phyloP scores from a whole-genome alignment of 1,140 invertebrate genomes.

The Zaprionus ornatus region DNA sequence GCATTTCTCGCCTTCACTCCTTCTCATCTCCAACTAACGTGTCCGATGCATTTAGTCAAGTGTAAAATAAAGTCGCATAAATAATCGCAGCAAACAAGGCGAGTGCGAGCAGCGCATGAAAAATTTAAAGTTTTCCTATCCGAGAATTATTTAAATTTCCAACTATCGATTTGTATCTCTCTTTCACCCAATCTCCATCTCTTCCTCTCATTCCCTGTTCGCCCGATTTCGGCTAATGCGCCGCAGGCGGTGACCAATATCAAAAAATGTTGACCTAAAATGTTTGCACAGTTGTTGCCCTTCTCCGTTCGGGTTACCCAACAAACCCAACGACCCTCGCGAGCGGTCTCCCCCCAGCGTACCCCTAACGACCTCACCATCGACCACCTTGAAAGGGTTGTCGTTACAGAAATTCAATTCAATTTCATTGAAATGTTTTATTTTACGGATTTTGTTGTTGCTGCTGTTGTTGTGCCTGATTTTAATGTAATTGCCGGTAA shows the following conservation, averaged over 20 bases:
- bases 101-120: slow-evolving; percentile 28
- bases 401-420: slow-evolving; percentile 60
- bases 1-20: slow-evolving; percentile 4
- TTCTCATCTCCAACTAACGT: not conserved
- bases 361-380: not conserved
- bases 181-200: not conserved
- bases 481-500: slow-evolving; percentile 67
- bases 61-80: slow-evolving; percentile 71
- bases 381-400: slow-evolving; percentile 58
- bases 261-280: slow-evolving; percentile 58
- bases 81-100: slow-evolving; percentile 34
- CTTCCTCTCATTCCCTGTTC: not conserved
- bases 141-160: slow-evolving; percentile 42
- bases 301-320: slow-evolving; percentile 24
- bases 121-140: slow-evolving; percentile 40
- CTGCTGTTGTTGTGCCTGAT: slow-evolving; percentile 44
- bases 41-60: slow-evolving; percentile 50
- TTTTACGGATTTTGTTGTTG: slow-evolving; percentile 60
- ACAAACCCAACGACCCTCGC: slow-evolving; percentile 5
- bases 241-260: slow-evolving; percentile 41
- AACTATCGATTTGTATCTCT: slow-evolving; percentile 44
- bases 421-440: slow-evolving; percentile 69
- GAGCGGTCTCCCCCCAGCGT: too few species aligned
- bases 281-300: slow-evolving; percentile 47
- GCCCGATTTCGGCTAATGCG: slow-evolving; percentile 37